A percentile compares a stretch with the other conserved stretches of the same genome.
These are phyloP conservation scores for Stenolophus ochropezus DNA, from an alignment of 2,888 invertebrate species.

Conservation along the genomic window DNA sequence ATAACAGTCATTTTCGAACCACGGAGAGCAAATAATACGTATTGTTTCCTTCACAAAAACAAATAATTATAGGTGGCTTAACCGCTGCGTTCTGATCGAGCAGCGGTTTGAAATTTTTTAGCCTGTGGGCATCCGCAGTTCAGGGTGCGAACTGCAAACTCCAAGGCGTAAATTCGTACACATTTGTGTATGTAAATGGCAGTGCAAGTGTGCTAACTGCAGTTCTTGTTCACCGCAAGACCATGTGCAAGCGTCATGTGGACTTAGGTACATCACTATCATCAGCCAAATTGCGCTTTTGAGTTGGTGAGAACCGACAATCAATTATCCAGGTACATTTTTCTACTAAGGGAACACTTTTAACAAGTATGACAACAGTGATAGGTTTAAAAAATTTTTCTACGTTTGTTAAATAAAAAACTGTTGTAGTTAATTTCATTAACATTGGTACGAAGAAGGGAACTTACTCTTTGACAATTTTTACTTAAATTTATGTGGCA, in stretches of 20 bases:
- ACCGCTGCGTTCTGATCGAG: conserved; percentile 18
- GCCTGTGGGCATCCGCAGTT: background rate
- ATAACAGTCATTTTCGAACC: conserved; percentile 11
- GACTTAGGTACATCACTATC: background rate
- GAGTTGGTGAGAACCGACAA: too few species aligned
- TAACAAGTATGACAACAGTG: too few species aligned
- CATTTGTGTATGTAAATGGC: conserved; percentile 39
- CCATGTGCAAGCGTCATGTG: background rate
- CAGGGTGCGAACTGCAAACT: conserved; percentile 25
- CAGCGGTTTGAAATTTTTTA: background rate
- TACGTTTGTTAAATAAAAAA: too few species aligned
- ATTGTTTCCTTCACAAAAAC: conserved; percentile 22
- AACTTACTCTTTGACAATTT: too few species aligned
- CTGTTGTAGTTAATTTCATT: too few species aligned
- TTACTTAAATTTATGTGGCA: too few species aligned
- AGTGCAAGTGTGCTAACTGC: conserved; percentile 30
- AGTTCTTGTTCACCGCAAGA: conserved; percentile 28
- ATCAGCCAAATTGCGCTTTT: background rate
- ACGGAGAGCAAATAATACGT: conserved; percentile 19
- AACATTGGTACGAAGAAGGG: too few species aligned
- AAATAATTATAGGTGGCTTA: conserved; percentile 31
- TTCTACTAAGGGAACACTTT: too few species aligned
- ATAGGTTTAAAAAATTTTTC: too few species aligned
- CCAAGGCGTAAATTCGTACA: conserved; percentile 39
- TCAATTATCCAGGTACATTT: too few species aligned